Conservation (phyloP, 2,888 invertebrate genomes). For the Apotomis capreana region DNA sequence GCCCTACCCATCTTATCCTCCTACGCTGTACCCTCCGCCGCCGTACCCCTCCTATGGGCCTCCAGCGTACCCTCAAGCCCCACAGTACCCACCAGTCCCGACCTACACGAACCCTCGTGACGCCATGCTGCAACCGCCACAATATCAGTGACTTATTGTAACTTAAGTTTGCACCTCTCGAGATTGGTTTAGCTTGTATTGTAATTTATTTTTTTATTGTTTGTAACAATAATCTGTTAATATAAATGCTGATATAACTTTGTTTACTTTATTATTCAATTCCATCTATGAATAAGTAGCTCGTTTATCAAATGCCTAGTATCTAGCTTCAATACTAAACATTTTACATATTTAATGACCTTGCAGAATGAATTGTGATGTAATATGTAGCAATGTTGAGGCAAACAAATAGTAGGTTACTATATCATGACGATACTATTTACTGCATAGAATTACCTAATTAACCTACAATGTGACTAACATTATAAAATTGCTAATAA, state of each 20-base stretch:
- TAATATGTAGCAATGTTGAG: not conserved
- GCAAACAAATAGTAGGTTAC: not conserved
- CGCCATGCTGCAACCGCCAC: conserved; percentile 19
- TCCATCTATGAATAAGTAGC: not conserved
- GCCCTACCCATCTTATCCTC: conserved; percentile 43
- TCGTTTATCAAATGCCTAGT: conserved; percentile 10
- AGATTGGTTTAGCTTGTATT: not conserved
- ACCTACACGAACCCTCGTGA: conserved; percentile 34
- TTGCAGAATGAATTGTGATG: conserved; percentile 13
- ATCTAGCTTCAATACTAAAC: not conserved
- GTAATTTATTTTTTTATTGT: not conserved
- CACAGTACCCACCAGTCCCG: conserved; percentile 27
- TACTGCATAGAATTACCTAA: not conserved
- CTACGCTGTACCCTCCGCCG: conserved; percentile 25
- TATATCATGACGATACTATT: not conserved
- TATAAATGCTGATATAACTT: conserved; percentile 8
- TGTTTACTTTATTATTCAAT: conserved; percentile 4
- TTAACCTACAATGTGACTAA: not conserved
- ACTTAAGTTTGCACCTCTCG: too few relatives aligned
- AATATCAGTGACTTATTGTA: not conserved
- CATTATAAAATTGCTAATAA: not conserved
- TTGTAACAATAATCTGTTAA: not conserved
- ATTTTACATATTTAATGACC: not conserved
- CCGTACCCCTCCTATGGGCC: conserved; percentile 36
- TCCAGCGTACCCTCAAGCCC: conserved; percentile 25